Evolutionary conservation across 2,797 vertebrate species (phyloP).

Genomic region (Knipowitschia caucasica): DNA sequence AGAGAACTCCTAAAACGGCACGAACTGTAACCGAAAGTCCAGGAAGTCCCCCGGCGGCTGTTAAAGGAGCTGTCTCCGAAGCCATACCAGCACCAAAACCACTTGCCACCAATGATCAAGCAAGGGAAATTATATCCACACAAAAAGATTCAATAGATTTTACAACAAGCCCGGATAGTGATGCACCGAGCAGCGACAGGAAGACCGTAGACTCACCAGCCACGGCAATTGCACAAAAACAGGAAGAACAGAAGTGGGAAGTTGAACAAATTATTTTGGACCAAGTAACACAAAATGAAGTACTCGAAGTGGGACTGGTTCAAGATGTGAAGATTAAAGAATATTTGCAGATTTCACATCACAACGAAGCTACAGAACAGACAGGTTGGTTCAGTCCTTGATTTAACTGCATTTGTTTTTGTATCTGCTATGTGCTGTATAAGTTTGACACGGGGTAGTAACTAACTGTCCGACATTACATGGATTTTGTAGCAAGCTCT

Average conservation of each 20-base stretch:
- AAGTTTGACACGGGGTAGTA: neutral
- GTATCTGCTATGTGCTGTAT: neutral
- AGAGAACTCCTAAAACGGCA: conserved; percentile 29
- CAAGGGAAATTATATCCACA: neutral
- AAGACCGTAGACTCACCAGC: conserved; percentile 22
- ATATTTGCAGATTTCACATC: neutral
- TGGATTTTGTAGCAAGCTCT: neutral
- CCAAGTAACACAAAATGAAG: conserved; percentile 5
- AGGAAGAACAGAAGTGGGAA: conserved; percentile 50
- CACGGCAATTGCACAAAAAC: conserved; percentile 31
- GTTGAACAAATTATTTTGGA: conserved; percentile 29
- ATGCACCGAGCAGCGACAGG: conserved; percentile 11
- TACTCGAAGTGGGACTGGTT: conserved; percentile 7
- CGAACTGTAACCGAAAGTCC: conserved; percentile 14
- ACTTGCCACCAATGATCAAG: neutral
- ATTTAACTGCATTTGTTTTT: neutral
- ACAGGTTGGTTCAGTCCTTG: conserved; percentile 26
- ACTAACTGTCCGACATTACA: neutral
- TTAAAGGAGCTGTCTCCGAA: conserved; percentile 1
- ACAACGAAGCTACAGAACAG: conserved; percentile 11
- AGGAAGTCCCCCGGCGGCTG: conserved; percentile 1
- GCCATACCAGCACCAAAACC: conserved; percentile 6
- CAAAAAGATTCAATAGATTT: neutral
- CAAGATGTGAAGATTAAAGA: neutral
- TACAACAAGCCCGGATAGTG: neutral